A percentile compares a stretch with the other conserved stretches of the same genome.
Evolutionary conservation across 37 sponge, comb jelly and placozoan genomes (phyloP).

Genomic region (Crambe crambe): DNA sequence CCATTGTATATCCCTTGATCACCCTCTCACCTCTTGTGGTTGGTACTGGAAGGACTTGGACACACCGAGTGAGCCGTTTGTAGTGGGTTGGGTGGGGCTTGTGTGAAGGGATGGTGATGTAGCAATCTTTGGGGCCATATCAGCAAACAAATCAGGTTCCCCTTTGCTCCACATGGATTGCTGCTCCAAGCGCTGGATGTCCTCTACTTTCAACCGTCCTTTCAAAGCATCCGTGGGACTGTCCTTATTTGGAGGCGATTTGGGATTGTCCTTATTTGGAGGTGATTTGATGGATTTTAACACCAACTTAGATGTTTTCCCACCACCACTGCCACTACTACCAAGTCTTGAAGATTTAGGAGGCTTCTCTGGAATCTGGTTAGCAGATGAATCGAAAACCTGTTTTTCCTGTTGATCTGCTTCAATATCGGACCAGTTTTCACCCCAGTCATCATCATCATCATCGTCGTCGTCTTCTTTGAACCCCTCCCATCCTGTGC

Average conservation of each 20-base stretch:
- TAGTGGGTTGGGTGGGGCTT: not conserved
- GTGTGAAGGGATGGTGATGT: not conserved
- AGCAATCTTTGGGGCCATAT: slow-evolving; percentile 42
- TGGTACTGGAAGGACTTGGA: not conserved
- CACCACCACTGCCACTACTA: not conserved
- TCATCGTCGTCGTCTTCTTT: not conserved
- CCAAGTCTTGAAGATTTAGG: not conserved
- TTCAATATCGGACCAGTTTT: not conserved
- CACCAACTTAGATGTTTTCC: not conserved
- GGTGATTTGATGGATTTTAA: too few relatives aligned
- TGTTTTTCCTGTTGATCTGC: not conserved
- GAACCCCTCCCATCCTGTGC: not conserved
- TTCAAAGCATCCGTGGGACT: slow-evolving; percentile 2
- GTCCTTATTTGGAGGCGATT: not conserved
- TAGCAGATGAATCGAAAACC: not conserved
- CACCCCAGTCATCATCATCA: not conserved
- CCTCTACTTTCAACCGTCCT: slow-evolving; percentile 36
- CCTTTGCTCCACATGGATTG: slow-evolving; percentile 9
- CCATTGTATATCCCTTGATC: not conserved
- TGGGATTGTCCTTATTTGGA: not conserved
- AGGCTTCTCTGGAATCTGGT: not conserved
- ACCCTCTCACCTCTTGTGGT: not conserved
- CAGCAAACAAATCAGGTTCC: slow-evolving; percentile 60
- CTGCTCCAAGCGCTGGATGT: slow-evolving; percentile 35
- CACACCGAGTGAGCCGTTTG: not conserved